Conservation (phyloP, 2,888 invertebrate species). For the Ophion slaviceki region DNA sequence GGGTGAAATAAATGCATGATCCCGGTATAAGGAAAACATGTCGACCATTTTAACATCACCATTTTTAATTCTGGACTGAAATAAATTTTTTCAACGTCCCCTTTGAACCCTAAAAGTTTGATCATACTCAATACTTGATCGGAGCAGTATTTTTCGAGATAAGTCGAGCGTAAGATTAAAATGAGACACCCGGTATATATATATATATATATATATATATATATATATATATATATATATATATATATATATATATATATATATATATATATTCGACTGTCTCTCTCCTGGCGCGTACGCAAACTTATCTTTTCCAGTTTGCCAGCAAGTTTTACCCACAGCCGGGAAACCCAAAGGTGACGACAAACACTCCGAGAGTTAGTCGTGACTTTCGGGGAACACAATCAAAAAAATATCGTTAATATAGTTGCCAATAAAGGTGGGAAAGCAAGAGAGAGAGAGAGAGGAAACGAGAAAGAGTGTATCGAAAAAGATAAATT, state of each 20-base stretch:
- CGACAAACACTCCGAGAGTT: conserved; percentile 57
- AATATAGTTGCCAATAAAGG: conserved; percentile 15
- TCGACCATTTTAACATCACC: too few species aligned
- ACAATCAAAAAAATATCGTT: conserved; percentile 30
- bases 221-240: conserved; percentile 33
- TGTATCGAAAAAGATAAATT: too few species aligned
- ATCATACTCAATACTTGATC: too few species aligned
- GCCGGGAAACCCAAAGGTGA: conserved; percentile 53
- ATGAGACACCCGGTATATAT: neutral
- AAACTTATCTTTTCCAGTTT: conserved; percentile 66
- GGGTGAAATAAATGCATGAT: too few species aligned
- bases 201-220: conserved; percentile 30
- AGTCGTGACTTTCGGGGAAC: conserved; percentile 15
- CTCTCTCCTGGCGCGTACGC: conserved; percentile 38
- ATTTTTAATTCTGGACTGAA: too few species aligned
- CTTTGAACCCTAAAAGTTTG: too few species aligned
- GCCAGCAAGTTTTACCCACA: conserved; percentile 58
- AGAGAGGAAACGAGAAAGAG: neutral
- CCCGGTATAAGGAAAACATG: too few species aligned
- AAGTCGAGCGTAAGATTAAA: too few species aligned
- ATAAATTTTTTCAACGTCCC: too few species aligned
- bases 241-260: conserved; percentile 15
- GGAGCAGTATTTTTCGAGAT: too few species aligned
- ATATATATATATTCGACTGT: conserved; percentile 10
- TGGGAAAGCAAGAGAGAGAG: neutral